Percentiles rank a stretch among this genome's conserved stretches.
Evolutionary conservation across 2,888 invertebrate species (phyloP).

Genomic region (Chymomyza amoena): DNA sequence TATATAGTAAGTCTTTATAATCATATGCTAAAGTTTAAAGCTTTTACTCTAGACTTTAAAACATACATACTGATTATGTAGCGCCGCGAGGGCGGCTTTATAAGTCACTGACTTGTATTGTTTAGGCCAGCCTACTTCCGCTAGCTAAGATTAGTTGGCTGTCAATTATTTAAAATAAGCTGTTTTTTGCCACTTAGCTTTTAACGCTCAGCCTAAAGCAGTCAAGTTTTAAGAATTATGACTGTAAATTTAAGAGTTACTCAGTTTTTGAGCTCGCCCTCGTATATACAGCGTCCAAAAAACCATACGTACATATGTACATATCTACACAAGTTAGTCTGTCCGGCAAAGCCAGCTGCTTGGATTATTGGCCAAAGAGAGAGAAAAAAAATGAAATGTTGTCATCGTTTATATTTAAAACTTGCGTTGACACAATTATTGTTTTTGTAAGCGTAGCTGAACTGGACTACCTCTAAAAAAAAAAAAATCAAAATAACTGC

Average conservation of each 20-base stretch:
- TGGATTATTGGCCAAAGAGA: background rate
- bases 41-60: background rate
- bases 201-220: too few species aligned
- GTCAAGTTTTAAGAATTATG: too few species aligned
- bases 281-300: background rate
- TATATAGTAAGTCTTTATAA: background rate
- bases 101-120: background rate
- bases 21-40: slow-evolving; percentile 48
- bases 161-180: background rate
- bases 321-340: background rate
- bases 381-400: slow-evolving; percentile 45
- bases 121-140: background rate
- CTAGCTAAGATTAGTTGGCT: background rate
- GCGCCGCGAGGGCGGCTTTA: background rate
- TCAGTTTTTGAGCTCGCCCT: background rate
- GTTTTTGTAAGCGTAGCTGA: slow-evolving; percentile 50
- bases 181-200: too few species aligned
- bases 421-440: slow-evolving; percentile 69
- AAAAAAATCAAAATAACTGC: slow-evolving; percentile 18
- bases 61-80: slow-evolving; percentile 24
- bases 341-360: background rate
- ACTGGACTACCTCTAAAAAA: slow-evolving; percentile 30
- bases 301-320: too few species aligned
- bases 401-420: slow-evolving; percentile 72
- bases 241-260: background rate